A percentile compares a stretch with the other conserved stretches of the same genome.
phyloP scores from a whole-genome alignment of 1,140 invertebrate genomes.

The Drosophila mayri region DNA sequence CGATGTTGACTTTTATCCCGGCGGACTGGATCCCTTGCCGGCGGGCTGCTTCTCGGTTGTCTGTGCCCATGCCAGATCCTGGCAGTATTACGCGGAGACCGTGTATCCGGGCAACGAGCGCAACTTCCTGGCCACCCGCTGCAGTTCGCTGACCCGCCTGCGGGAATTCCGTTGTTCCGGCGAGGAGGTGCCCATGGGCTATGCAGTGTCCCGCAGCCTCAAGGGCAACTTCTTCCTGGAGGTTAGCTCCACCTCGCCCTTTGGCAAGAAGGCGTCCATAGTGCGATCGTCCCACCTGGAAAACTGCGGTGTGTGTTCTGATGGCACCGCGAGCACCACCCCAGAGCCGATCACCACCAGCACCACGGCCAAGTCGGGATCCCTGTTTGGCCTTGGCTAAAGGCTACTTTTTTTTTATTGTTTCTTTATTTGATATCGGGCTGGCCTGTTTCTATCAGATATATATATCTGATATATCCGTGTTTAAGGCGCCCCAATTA shows the following conservation, averaged over 20 bases:
- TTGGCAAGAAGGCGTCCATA: conserved; percentile 26
- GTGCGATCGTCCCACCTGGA: background rate
- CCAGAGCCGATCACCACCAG: background rate
- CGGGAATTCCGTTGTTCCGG: conserved; percentile 58
- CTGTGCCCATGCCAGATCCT: conserved; percentile 88
- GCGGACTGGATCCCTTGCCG: conserved; percentile 78
- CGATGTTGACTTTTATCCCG: conserved; percentile 91
- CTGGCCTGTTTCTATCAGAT: conserved; percentile 22
- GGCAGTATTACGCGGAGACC: conserved; percentile 87
- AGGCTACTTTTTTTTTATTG: background rate
- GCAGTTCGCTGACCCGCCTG: conserved; percentile 61
- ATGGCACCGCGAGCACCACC: background rate
- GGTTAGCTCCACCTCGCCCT: conserved; percentile 54
- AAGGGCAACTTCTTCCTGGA: conserved; percentile 81
- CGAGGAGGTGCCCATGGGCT: conserved; percentile 73
- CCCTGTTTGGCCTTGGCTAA: conserved; percentile 6
- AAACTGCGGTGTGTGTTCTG: conserved; percentile 52
- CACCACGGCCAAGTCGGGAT: background rate
- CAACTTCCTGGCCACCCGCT: conserved; percentile 72
- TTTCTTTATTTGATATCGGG: conserved; percentile 1
- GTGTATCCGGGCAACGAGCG: conserved; percentile 85
- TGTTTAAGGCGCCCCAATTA: background rate
- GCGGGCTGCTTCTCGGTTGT: conserved; percentile 86
- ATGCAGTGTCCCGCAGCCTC: conserved; percentile 35
- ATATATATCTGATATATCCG: background rate